A percentile compares a stretch with the other conserved stretches of the same genome.
phyloP scores from a whole-genome alignment of 1,140 invertebrate species.

The Epicauta chinensis region DNA sequence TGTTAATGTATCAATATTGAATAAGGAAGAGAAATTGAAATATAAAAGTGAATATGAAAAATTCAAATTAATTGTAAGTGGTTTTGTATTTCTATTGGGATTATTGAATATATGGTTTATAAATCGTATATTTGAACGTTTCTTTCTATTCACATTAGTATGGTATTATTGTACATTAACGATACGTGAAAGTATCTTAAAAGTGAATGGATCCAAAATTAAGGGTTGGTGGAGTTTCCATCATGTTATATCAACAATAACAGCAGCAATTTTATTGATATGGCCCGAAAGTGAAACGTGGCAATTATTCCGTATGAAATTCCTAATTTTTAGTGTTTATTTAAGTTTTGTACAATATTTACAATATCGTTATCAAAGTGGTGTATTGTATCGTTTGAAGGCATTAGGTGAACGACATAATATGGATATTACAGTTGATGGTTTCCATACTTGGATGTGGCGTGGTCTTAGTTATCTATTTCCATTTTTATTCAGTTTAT shows the following conservation, averaged over 20 bases:
- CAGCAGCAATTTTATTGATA: constrained; percentile 86
- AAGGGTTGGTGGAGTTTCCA: constrained; percentile 97
- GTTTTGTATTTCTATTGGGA: constrained; percentile 79
- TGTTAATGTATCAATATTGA: constrained; percentile 91
- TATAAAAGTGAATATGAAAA: constrained; percentile 98
- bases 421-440: constrained; percentile 99
- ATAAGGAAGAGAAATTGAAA: constrained; percentile 91
- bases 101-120: constrained; percentile 67
- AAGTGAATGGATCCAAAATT: constrained; percentile 77
- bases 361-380: constrained; percentile 89
- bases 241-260: constrained; percentile 93
- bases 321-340: constrained; percentile 87
- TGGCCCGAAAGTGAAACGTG: constrained; percentile 93
- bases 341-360: constrained; percentile 83
- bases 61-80: constrained; percentile 88
- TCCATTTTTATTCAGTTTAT: constrained; percentile 93
- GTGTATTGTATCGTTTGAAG: constrained; percentile 88
- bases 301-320: constrained; percentile 81
- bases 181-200: constrained; percentile 93
- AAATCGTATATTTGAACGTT: constrained; percentile 79
- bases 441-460: constrained; percentile 99
- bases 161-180: constrained; percentile 99
- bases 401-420: constrained; percentile 89
- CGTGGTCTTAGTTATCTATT: constrained; percentile 89
- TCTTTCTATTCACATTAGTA: constrained; percentile 89